phyloP scores from a whole-genome alignment of 1,140 invertebrate genomes.

The Sipha flava region DNA sequence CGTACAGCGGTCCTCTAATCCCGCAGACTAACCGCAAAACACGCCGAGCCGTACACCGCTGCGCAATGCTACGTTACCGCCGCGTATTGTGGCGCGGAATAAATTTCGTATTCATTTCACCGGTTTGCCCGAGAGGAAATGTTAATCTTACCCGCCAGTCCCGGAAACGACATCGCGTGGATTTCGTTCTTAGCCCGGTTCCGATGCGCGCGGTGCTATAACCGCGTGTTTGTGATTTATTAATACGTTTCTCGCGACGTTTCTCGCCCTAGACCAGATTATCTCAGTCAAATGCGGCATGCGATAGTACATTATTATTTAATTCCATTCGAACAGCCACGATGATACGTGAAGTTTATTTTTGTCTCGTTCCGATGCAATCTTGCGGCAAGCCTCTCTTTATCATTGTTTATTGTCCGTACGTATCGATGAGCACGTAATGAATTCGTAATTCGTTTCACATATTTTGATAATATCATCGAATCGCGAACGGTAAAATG shows the following conservation, averaged over 20 bases:
- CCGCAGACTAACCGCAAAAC: conserved; percentile 11
- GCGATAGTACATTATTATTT: too few relatives aligned
- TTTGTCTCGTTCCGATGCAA: too few relatives aligned
- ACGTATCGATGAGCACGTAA: too few relatives aligned
- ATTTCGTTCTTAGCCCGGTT: background rate
- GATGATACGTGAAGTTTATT: too few relatives aligned
- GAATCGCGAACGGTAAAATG: too few relatives aligned
- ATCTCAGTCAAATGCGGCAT: too few relatives aligned
- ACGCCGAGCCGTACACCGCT: background rate
- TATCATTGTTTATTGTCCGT: too few relatives aligned
- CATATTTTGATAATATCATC: too few relatives aligned
- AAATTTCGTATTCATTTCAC: background rate
- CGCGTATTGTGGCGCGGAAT: background rate
- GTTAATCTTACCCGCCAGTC: background rate
- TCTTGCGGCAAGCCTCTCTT: too few relatives aligned
- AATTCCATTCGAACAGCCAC: too few relatives aligned
- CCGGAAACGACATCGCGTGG: background rate
- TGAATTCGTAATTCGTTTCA: too few relatives aligned
- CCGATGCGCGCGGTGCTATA: background rate
- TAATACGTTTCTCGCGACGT: background rate
- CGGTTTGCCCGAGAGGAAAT: background rate
- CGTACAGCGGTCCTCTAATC: background rate
- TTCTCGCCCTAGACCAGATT: background rate
- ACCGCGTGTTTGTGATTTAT: background rate
- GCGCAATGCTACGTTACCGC: too few relatives aligned